Base-by-base conservation (phyloP, 1,140 invertebrate genomes). In the Magallana angulata region DNA sequence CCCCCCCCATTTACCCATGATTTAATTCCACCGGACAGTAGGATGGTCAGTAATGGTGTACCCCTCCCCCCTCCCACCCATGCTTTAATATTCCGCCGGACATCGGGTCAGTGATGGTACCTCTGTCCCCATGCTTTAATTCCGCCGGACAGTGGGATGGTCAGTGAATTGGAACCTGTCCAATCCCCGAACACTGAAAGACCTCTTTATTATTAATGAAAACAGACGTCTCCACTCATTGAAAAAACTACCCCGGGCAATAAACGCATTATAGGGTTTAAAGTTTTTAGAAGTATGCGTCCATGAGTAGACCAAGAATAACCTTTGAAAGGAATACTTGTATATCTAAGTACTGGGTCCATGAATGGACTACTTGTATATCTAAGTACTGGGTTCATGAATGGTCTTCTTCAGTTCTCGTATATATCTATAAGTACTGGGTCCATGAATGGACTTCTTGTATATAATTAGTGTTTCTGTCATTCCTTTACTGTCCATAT, bases 161-260 rank as follows among this genome's bases (percentile, higher is more conserved):
- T 30, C 68, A 36, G 18, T 76, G 24, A 76, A 76, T 76, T 76
- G 68, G 68, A 76, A 9, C 12, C 11, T 30, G 18, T 76, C 68
- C 68, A 76, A 76, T 30, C 68, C 36, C 68, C 24, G 24, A 7
- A 30, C 36, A 30, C 24, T 30, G 68, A 30, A 76, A 76, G 24
- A 48, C 24, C 68, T 71, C 64, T 76, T 76, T 76, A 30, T 76
- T 76, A 76, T 76, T 76, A 76, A 76, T 76, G 24, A 76, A 76
- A 24, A 30, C 18, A 76, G 68, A 36, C 68, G 24, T 11, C 24
- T 76, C 68, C 30, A 8, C 68, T 36, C 24, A 76, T 76, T 76
- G 68, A 76, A 30, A 76, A 76, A 76, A 76, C 68, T 30, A 76
- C 68, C 36, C 24, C 68, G 24, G 68, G 68, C 68, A 76, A 30